Conservation (phyloP, 2,888 invertebrate species). For the Heliconius erato region DNA sequence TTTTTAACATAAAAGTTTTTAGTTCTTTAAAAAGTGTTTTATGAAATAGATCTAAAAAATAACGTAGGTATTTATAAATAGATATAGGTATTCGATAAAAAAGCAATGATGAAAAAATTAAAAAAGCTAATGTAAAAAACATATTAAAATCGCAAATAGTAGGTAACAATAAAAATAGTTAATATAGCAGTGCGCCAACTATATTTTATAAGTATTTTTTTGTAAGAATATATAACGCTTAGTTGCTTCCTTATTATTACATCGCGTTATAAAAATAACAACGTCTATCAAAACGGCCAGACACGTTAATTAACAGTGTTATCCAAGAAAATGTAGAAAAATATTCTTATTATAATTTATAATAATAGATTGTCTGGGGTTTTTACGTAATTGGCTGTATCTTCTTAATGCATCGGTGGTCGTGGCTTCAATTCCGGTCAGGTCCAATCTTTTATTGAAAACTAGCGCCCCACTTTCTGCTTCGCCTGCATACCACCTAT, state of each 20-base stretch:
- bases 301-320: slow-evolving; percentile 44
- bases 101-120: neutral
- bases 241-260: slow-evolving; percentile 29
- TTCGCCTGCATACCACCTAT: too few relatives aligned
- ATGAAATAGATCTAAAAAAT: neutral
- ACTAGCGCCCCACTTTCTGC: neutral
- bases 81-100: neutral
- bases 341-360: slow-evolving; percentile 29
- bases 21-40: neutral
- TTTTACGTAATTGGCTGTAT: slow-evolving; percentile 10
- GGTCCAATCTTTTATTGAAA: neutral
- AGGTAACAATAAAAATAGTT: neutral
- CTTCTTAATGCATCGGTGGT: slow-evolving; percentile 17
- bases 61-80: neutral
- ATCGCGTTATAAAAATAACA: slow-evolving; percentile 32
- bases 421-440: neutral
- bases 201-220: slow-evolving; percentile 18
- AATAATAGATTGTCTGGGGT: neutral
- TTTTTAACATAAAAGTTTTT: too few relatives aligned
- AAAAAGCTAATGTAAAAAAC: neutral
- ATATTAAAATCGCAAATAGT: neutral
- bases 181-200: neutral
- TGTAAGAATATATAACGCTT: slow-evolving; percentile 21
- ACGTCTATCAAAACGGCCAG: slow-evolving; percentile 40
- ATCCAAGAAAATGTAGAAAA: slow-evolving; percentile 37